Evolutionary conservation across 1,140 invertebrate species (phyloP).

Genomic region (Whitmania pigra): DNA sequence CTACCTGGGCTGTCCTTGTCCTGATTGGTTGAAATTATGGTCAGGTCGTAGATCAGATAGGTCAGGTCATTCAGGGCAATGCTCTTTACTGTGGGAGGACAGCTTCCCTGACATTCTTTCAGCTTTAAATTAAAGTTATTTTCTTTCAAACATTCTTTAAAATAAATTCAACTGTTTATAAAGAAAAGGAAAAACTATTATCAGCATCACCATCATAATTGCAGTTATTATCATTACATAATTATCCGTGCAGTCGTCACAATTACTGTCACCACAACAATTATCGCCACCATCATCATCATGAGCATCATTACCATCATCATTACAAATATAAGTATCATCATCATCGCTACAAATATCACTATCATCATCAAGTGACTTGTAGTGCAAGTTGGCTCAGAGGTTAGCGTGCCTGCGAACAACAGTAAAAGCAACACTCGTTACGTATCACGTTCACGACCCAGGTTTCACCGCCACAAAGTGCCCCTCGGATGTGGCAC

Average conservation of each 20-base stretch:
- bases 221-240: neutral
- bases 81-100: constrained; percentile 19
- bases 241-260: neutral
- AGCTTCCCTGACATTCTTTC: constrained; percentile 20
- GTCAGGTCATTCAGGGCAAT: constrained; percentile 31
- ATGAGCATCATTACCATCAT: neutral
- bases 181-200: neutral
- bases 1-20: too few species aligned
- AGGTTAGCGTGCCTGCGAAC: too few species aligned
- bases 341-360: neutral
- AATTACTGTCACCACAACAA: too few species aligned
- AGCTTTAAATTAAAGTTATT: neutral
- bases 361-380: neutral
- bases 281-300: neutral
- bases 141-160: neutral
- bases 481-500: too few species aligned
- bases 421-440: too few species aligned
- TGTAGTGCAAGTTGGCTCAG: too few species aligned
- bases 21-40: constrained; percentile 10
- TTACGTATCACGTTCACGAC: too few species aligned
- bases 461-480: too few species aligned
- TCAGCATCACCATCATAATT: neutral
- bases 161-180: too few species aligned
- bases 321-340: neutral
- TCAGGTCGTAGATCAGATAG: constrained; percentile 20